phyloP scores from a whole-genome alignment of 2,113 vertebrate species.

The Marcusenius ussheri region DNA sequence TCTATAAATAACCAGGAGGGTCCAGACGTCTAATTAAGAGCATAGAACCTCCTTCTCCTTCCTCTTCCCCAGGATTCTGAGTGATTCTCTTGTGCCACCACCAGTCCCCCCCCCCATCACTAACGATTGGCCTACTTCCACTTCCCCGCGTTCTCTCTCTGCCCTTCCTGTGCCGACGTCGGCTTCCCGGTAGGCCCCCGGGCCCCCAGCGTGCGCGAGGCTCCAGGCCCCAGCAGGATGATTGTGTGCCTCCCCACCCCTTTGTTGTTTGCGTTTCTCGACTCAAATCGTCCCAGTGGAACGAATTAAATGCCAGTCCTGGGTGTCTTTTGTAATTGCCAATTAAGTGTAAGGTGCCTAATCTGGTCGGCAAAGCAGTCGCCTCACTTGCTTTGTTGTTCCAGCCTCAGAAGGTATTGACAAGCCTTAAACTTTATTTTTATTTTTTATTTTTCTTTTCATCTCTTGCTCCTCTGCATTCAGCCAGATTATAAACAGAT shows the following conservation, averaged over 20 bases:
- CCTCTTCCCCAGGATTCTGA: not conserved
- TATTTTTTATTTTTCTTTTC: not conserved
- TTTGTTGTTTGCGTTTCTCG: not conserved
- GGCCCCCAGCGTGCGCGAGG: not conserved
- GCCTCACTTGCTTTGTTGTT: not conserved
- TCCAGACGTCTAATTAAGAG: not conserved
- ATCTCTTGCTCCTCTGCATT: not conserved
- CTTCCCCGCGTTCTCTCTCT: not conserved
- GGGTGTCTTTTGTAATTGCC: not conserved
- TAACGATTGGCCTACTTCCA: not conserved
- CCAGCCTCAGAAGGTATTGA: not conserved
- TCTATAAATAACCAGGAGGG: not conserved
- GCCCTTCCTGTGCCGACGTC: not conserved
- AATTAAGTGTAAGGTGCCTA: not conserved
- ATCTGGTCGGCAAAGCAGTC: not conserved
- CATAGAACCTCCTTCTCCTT: not conserved
- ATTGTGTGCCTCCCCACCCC: not conserved
- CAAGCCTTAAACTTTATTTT: not conserved
- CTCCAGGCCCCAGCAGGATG: not conserved
- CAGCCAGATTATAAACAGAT: not conserved
- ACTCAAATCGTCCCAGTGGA: not conserved
- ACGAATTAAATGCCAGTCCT: not conserved
- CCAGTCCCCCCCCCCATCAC: not conserved
- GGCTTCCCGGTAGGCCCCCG: not conserved
- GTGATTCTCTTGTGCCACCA: not conserved